A percentile compares a stretch with the other conserved stretches of the same genome.
These are phyloP conservation scores for Melieria omissa DNA, from an alignment of 2,888 invertebrate species.

Conservation along the genomic window DNA sequence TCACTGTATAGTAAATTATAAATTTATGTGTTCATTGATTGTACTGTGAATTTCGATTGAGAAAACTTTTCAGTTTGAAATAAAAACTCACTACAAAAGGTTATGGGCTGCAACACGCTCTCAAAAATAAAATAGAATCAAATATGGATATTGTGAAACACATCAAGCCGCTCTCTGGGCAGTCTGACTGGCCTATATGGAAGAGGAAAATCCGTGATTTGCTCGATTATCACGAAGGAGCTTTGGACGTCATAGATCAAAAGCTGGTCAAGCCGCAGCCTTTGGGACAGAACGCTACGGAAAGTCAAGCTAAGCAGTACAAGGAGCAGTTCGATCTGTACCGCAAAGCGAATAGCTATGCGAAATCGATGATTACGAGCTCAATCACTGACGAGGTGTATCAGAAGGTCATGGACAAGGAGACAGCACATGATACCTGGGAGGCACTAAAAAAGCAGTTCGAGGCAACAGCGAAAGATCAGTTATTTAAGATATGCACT, in stretches of 20 bases:
- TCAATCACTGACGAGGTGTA: constrained; percentile 53
- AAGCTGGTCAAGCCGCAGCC: constrained; percentile 36
- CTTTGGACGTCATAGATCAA: constrained; percentile 28
- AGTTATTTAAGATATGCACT: constrained; percentile 55
- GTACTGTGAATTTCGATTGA: too few species aligned
- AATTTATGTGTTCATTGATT: too few species aligned
- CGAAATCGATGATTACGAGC: constrained; percentile 56
- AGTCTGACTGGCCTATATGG: constrained; percentile 20
- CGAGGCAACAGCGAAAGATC: constrained; percentile 55
- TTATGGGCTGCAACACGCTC: too few species aligned
- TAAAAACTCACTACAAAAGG: too few species aligned
- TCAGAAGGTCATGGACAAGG: constrained; percentile 59
- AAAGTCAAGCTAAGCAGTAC: constrained; percentile 36
- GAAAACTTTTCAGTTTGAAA: too few species aligned
- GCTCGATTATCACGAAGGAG: constrained; percentile 39
- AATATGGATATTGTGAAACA: constrained; percentile 18
- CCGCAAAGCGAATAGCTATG: constrained; percentile 57
- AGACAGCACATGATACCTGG: constrained; percentile 54
- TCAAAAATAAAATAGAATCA: neutral
- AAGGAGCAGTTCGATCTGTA: constrained; percentile 45
- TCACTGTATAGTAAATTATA: too few species aligned
- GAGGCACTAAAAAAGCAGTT: constrained; percentile 48
- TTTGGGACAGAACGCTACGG: constrained; percentile 35
- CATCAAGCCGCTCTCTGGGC: constrained; percentile 16
- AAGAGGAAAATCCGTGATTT: constrained; percentile 36